phyloP scores from a whole-genome alignment of 2,113 vertebrate genomes.

The Aptenodytes patagonicus region DNA sequence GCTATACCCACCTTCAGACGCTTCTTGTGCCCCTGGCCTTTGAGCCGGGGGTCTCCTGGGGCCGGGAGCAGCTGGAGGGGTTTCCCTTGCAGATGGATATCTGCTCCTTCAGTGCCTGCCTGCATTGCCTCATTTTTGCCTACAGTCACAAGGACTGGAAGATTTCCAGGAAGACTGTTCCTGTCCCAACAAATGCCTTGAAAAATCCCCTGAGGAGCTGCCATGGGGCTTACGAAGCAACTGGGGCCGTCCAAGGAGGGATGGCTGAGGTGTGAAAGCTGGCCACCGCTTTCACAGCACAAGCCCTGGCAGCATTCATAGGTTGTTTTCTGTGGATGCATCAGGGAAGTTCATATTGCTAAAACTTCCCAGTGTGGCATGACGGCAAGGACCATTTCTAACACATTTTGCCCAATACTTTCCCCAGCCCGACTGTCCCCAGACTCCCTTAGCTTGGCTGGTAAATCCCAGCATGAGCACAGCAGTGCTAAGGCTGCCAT shows the following conservation, averaged over 20 bases:
- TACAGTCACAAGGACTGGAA: neutral
- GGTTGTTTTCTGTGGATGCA: neutral
- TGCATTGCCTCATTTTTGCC: neutral
- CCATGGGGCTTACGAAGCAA: neutral
- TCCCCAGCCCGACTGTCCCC: neutral
- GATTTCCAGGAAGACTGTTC: neutral
- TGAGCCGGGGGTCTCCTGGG: neutral
- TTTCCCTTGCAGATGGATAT: neutral
- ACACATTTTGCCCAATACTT: neutral
- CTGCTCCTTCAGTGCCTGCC: neutral
- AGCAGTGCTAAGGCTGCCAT: neutral
- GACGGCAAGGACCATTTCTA: neutral
- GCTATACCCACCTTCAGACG: fast-evolving
- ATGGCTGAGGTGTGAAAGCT: fast-evolving
- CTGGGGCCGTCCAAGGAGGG: neutral
- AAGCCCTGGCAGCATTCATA: neutral
- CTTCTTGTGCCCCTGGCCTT: neutral
- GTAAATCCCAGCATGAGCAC: neutral
- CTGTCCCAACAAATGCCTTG: neutral
- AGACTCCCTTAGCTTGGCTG: neutral
- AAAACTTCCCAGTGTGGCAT: neutral
- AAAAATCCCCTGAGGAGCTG: neutral
- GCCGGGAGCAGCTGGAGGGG: neutral
- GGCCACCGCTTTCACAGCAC: neutral
- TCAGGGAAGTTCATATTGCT: neutral